Base-by-base conservation (phyloP, 1,140 invertebrate genomes). In the Panagrolaimus sp. region DNA sequence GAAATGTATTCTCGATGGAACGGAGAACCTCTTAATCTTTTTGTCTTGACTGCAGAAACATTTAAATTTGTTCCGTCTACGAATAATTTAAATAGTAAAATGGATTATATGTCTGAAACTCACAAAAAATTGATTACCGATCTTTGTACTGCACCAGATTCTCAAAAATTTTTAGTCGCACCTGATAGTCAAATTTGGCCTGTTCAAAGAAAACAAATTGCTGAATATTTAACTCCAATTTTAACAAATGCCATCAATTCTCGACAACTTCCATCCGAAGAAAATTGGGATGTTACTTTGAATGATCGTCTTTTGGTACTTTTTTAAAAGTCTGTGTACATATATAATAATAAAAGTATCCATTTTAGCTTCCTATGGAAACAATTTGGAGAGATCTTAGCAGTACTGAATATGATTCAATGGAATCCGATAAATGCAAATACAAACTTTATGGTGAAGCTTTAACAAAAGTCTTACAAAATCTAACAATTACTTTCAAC, bases 301-400 rank as follows among this genome's bases (percentile, higher is more conserved):
- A 38, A 38, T 38, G 32, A 38, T 38, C 32, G 32, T 4, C 32
- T 38, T 7, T 38, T 38, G 32, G 32, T 38, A 38, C 32, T 38
- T 38, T 38, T 38, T 38, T 38, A 7, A n/a, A n/a, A n/a, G n/a
- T n/a, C n/a, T n/a, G n/a, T n/a, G n/a, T n/a, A 7, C 32, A 38
- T 38, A 38, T 38, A 4, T 38, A 38, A 21, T 52, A n/a, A n/a
- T n/a, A n/a, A n/a, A n/a, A 9, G 7, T 8, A 12, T 21, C 0
- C 15, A 21, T 4, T 52, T 52, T 28, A 58, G 21, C n/a, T 58
- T 58, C 52, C 52, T 2, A 58, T 58, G 52, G 52, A 58, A 17
- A 58, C 52, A 12, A 14, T 58, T 12, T 3, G 17, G 52, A 58
- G 28, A 26, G 17, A 58, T 26, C 12, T 58, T 21, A 24, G 15